Conservation (phyloP, 2,113 vertebrate genomes). For the Vicugna pacos region DNA sequence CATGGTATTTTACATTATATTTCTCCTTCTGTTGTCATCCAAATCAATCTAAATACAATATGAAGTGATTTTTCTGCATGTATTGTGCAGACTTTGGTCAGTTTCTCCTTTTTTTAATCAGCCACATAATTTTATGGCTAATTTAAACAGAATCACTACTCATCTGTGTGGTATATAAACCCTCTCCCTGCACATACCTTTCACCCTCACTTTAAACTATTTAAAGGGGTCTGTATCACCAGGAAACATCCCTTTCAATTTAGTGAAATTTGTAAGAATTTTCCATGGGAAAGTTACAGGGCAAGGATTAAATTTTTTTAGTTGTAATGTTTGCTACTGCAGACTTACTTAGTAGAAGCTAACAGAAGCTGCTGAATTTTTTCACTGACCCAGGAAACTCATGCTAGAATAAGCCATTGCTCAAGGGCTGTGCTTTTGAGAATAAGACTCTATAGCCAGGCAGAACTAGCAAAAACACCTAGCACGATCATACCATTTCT, state of each 20-base stretch:
- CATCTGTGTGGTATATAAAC: neutral
- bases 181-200: neutral
- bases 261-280: constrained; percentile 17
- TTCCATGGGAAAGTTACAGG: neutral
- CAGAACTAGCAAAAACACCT: neutral
- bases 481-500: neutral
- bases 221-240: neutral
- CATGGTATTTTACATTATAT: constrained; percentile 76
- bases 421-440: constrained; percentile 7
- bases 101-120: neutral
- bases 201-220: neutral
- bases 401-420: neutral
- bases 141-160: constrained; percentile 49
- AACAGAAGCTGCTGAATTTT: neutral
- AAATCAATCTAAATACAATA: constrained; percentile 65
- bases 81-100: neutral
- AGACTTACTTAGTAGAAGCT: neutral
- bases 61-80: constrained; percentile 50
- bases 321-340: constrained; percentile 11
- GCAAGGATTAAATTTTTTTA: constrained; percentile 16
- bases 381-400: constrained; percentile 6
- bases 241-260: neutral
- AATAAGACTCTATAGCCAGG: neutral
- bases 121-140: constrained; percentile 8
- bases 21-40: constrained; percentile 46